Conservation (phyloP, 53 echinoderm and acorn worm species). For the Zoroaster sp. region DNA sequence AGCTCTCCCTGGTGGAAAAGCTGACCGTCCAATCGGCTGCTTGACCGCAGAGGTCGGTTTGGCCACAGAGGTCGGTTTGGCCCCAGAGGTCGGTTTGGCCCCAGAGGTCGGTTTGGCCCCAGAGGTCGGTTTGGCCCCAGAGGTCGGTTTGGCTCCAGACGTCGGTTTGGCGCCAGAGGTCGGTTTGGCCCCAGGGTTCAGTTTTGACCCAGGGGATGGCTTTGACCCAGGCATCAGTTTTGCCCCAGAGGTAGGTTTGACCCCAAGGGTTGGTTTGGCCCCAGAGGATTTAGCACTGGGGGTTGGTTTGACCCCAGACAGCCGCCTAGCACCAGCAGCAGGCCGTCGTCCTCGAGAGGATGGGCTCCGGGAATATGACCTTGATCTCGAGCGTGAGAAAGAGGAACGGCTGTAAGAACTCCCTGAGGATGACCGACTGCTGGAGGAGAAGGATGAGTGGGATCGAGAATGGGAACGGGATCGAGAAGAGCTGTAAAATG, state of each 20-base stretch:
- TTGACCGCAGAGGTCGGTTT: neutral
- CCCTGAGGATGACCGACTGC: constrained; percentile 82
- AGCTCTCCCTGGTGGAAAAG: neutral
- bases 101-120: constrained; percentile 5
- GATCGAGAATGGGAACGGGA: constrained; percentile 88
- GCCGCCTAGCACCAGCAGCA: neutral
- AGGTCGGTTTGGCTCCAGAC: neutral
- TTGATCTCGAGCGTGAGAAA: constrained; percentile 71
- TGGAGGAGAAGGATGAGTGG: constrained; percentile 82
- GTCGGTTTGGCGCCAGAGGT: no score
- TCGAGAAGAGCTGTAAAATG: constrained; percentile 26
- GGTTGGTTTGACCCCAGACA: neutral
- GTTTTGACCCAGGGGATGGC: neutral
- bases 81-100: neutral
- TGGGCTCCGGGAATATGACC: constrained; percentile 53
- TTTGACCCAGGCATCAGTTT: neutral
- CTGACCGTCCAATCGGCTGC: neutral
- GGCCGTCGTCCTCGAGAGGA: neutral
- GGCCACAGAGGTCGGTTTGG: neutral
- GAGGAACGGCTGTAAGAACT: constrained; percentile 82
- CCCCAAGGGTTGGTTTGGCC: constrained; percentile 9
- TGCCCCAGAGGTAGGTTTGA: neutral
- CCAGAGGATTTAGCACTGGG: neutral
- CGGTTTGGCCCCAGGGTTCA: neutral
- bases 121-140: neutral